These are phyloP conservation scores for Augochlorella aurata DNA, from an alignment of 2,888 invertebrate genomes.

Conservation along the genomic window DNA sequence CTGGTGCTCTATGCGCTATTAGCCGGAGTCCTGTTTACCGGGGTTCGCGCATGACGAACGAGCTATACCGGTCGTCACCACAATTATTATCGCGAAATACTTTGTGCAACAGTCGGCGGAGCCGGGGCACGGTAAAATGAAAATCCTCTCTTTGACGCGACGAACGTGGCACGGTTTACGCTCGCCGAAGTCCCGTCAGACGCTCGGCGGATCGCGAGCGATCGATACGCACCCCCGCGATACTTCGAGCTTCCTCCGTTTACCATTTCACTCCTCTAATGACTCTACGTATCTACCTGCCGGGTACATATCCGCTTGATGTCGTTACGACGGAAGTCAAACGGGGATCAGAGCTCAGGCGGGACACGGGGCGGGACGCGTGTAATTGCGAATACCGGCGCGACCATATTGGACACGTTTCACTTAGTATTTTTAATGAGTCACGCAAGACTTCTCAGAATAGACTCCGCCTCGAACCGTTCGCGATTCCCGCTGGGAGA, in stretches of 20 bases:
- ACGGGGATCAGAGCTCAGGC: background rate
- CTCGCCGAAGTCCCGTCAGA: constrained; percentile 1
- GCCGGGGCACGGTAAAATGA: constrained; percentile 46
- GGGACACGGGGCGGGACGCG: background rate
- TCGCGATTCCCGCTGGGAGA: no score
- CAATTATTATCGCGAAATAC: constrained; percentile 60
- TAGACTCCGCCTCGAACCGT: no score
- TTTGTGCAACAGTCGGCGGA: constrained; percentile 18
- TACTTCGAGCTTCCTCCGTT: constrained; percentile 24
- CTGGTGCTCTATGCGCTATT: constrained; percentile 37
- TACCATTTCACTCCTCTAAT: constrained; percentile 29
- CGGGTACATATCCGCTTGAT: constrained; percentile 51
- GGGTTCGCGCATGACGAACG: constrained; percentile 38
- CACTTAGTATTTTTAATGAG: constrained; percentile 48
- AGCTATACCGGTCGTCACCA: constrained; percentile 26
- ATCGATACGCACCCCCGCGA: constrained; percentile 31
- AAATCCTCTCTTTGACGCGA: constrained; percentile 40
- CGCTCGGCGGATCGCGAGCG: constrained; percentile 21
- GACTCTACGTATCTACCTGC: constrained; percentile 50
- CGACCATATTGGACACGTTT: constrained; percentile 21
- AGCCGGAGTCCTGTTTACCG: constrained; percentile 46
- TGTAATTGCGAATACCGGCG: constrained; percentile 39
- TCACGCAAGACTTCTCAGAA: background rate
- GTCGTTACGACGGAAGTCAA: constrained; percentile 41
- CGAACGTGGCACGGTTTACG: constrained; percentile 23